phyloP scores from a whole-genome alignment of 2,113 vertebrate genomes.

The Myxocyprinus asiaticus region DNA sequence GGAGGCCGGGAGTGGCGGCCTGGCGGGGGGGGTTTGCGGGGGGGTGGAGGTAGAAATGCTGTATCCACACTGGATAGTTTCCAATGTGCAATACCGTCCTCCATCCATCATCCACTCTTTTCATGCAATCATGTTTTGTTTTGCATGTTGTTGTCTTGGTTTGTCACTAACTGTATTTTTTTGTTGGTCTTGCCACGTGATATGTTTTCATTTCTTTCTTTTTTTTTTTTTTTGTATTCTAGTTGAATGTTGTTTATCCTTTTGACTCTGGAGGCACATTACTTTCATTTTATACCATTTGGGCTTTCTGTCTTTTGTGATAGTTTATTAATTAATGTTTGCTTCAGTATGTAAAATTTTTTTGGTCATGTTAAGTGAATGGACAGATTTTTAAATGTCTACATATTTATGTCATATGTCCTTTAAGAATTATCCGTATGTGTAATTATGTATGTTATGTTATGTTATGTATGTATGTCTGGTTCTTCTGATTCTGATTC shows the following conservation, averaged over 20 bases:
- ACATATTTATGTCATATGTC: conserved; percentile 30
- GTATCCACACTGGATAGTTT: conserved; percentile 45
- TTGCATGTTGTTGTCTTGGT: conserved; percentile 39
- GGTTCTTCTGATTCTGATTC: conserved; percentile 3
- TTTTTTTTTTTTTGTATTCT: conserved; percentile 43
- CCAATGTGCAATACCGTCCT: conserved; percentile 43
- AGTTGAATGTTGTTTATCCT: conserved; percentile 30
- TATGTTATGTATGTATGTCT: too few relatives aligned
- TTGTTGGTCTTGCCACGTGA: conserved; percentile 29
- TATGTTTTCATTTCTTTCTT: conserved; percentile 29
- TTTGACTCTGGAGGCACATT: background rate
- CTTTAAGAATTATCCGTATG: conserved; percentile 60
- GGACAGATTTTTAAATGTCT: conserved; percentile 64
- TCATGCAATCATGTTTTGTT: conserved; percentile 59
- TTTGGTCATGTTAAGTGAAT: conserved; percentile 64
- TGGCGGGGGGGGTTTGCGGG: conserved; percentile 36
- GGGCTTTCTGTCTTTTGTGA: conserved; percentile 50
- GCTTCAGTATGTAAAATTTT: conserved; percentile 63
- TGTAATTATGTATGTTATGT: conserved; percentile 75
- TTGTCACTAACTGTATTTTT: conserved; percentile 63
- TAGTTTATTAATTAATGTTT: conserved; percentile 64
- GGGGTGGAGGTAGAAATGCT: conserved; percentile 39
- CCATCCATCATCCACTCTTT: conserved; percentile 43
- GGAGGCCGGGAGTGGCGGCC: conserved; percentile 30
- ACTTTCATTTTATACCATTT: conserved; percentile 10